phyloP scores from a whole-genome alignment of 2,797 vertebrate genomes.

The Triplophysa bombifrons region DNA sequence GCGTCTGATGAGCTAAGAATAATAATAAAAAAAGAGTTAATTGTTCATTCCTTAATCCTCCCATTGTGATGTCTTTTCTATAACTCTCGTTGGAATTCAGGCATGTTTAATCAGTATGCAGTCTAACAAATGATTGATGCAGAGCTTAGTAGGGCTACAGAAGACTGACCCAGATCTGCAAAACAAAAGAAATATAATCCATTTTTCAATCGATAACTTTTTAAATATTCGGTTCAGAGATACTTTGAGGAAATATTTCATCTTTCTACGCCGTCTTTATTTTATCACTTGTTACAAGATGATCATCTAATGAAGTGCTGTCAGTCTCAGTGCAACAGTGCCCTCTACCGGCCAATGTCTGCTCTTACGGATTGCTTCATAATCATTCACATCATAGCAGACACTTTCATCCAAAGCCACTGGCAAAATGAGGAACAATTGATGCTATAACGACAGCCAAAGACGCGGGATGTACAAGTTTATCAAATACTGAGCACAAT shows the following conservation, averaged over 20 bases:
- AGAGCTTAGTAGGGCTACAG: background rate
- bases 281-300: background rate
- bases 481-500: too few relatives aligned
- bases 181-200: background rate
- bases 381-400: too few relatives aligned
- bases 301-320: background rate
- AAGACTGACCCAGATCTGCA: conserved; percentile 8
- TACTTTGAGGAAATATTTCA: background rate
- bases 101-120: conserved; percentile 3
- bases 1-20: conserved; percentile 10
- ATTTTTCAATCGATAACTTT: background rate
- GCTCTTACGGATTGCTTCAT: background rate
- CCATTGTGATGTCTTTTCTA: conserved; percentile 34
- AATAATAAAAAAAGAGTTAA: conserved; percentile 15
- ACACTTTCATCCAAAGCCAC: too few relatives aligned
- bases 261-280: background rate
- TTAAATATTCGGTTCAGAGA: background rate
- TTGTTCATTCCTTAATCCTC: conserved; percentile 50
- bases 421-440: too few relatives aligned
- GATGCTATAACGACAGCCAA: too few relatives aligned
- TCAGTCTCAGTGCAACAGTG: background rate
- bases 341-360: conserved; percentile 39
- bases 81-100: conserved; percentile 30
- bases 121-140: conserved; percentile 16
- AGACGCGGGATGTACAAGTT: too few relatives aligned